A percentile compares a stretch with the other conserved stretches of the same genome.
Conservation (phyloP, 2,888 invertebrate species). For the Drosophila rellima region DNA sequence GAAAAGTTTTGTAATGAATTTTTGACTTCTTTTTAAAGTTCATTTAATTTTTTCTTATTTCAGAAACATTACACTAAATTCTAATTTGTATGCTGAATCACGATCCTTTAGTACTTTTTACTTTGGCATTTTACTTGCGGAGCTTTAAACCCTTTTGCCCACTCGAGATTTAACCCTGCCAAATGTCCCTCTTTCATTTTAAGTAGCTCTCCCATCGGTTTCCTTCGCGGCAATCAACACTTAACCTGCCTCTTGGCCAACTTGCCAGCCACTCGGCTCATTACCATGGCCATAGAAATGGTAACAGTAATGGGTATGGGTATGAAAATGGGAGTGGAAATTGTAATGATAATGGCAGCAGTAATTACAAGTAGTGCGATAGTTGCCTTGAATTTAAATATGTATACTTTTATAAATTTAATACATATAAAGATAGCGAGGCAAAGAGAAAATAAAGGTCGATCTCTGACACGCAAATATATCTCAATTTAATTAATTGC, state of each 20-base stretch:
- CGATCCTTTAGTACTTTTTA: not conserved
- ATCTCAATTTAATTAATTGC: slow-evolving; percentile 74
- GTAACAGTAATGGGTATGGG: slow-evolving; percentile 26
- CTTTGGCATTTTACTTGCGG: slow-evolving; percentile 4
- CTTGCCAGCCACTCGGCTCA: slow-evolving; percentile 58
- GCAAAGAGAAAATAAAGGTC: not conserved
- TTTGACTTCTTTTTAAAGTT: not conserved
- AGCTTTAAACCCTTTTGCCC: slow-evolving; percentile 24
- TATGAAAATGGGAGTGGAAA: slow-evolving; percentile 11
- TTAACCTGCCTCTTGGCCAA: slow-evolving; percentile 40
- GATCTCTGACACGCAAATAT: slow-evolving; percentile 5
- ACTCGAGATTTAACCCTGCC: slow-evolving; percentile 4
- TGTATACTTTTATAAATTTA: not conserved
- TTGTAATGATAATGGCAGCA: slow-evolving; percentile 30
- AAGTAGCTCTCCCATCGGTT: slow-evolving; percentile 37
- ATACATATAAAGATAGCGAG: not conserved
- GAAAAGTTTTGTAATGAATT: not conserved
- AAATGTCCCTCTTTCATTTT: slow-evolving; percentile 25
- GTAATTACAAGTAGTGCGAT: slow-evolving; percentile 37
- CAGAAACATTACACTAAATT: not conserved
- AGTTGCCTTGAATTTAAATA: slow-evolving; percentile 15
- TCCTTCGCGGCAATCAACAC: slow-evolving; percentile 33
- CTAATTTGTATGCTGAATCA: not conserved
- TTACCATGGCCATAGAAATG: slow-evolving; percentile 60
- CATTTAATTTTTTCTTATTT: not conserved